Evolutionary conservation across 1,140 invertebrate genomes (phyloP), one percentile per base, ranked within the genome.

Genomic region (Melanaphis sacchari): DNA sequence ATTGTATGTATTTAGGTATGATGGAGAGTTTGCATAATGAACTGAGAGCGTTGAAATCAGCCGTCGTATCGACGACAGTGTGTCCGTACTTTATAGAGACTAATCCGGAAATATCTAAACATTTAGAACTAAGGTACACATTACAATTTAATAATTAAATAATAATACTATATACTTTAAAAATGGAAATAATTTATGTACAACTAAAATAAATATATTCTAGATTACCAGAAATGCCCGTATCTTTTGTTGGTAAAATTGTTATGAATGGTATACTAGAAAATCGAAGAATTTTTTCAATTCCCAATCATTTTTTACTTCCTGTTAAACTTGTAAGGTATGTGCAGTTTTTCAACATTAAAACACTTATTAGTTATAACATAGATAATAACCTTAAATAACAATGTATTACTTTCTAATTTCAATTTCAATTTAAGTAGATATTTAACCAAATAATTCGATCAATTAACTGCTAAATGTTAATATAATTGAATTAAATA

Each of bases 51-150:
- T 49, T 90, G 9, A 90, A 94, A 36, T 93, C 94, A 21, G 43
- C 93, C 15, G 91, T 94, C 31, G 93, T 94, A 38, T 85, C 91
- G 5, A 94, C 94, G 3, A 94, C 91, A 3, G 88, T 94, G 8
- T 93, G 59, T 38, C 94, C 94, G 22, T 94, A 94, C n/a, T 94
- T 94, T 59, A 93, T 94, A 24, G 90, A 93, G n/a, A 94, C 94
- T 5, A 94, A 90, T 90, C 66, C 85, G 2, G 54, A 59, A 46
- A 90, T 94, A 43, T 88, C 81, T 1, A 46, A 81, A 36, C 40
- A 54, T 46, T 94, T 85, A 66, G 66, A 94, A 18, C 54, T 94
- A 6, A 94, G 93, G 94, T 94, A 90, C 84, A 41, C n/a, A 43
- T 49, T 49, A 3, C 11, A 49, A 18, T 49, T 18, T 49, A 49